Evolutionary conservation across 2,797 vertebrate genomes (phyloP).

Genomic region (Cynopterus sphinx): DNA sequence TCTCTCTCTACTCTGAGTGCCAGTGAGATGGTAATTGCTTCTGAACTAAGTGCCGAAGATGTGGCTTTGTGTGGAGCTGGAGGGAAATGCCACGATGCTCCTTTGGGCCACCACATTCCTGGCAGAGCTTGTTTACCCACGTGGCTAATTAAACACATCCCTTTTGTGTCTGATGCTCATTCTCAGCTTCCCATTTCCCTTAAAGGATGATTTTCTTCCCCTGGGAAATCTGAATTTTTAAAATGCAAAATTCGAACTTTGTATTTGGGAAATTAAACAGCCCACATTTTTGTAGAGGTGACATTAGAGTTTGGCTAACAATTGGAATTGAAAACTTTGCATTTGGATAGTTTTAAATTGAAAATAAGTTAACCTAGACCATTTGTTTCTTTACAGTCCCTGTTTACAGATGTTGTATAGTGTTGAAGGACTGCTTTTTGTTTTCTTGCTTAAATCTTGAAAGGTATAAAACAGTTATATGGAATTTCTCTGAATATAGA

Average conservation of each 20-base stretch:
- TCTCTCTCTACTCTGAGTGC: background rate
- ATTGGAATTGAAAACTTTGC: background rate
- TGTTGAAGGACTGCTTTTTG: background rate
- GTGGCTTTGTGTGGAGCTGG: constrained; percentile 34
- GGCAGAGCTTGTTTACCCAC: background rate
- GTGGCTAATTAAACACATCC: constrained; percentile 38
- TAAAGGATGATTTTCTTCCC: background rate
- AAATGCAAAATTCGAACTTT: background rate
- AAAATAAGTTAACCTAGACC: background rate
- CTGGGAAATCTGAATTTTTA: background rate
- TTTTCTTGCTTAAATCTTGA: background rate
- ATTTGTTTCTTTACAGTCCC: background rate
- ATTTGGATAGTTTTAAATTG: background rate
- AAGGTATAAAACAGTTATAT: background rate
- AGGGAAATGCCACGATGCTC: background rate
- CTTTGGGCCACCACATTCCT: background rate
- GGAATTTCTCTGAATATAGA: background rate
- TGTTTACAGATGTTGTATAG: fast-evolving
- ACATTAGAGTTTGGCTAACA: background rate
- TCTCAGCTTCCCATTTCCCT: background rate
- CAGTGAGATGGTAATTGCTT: constrained; percentile 65
- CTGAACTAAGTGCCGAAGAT: constrained; percentile 59
- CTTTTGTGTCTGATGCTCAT: background rate
- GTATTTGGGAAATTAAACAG: constrained; percentile 27
- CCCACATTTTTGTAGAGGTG: background rate